Evolutionary conservation across 2,888 invertebrate species (phyloP), one percentile per base, ranked within the genome.

Genomic region (Anthophora plumipes): DNA sequence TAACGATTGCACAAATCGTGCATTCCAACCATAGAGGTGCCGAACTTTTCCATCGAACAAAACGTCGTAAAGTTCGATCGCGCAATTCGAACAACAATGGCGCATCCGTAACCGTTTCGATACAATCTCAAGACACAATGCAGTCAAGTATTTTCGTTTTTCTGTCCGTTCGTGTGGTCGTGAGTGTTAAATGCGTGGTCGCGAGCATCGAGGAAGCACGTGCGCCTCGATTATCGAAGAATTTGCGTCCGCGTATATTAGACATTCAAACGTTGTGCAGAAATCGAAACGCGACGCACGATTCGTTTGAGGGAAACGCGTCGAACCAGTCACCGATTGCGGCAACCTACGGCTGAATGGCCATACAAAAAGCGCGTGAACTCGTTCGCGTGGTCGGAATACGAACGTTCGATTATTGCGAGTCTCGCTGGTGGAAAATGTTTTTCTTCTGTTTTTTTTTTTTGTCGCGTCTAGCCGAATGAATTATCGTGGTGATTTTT

Each of bases 331-430:
- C 37, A 14, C 37, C 46, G 75, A 74, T 77, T 67, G 77, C 77
- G n/a, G 55, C 77, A 77, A 75, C 55, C 25, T 14, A 55, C n/a
- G 39, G 41, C 48, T 55, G 77, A 74, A 60, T 61, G 67, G 25
- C 31, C 74, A 54, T 61, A 67, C 61, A 74, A 77, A 77, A 74
- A 75, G 48, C 75, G 74, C 67, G 61, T 75, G 60, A 68, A 74
- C 75, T 31, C 60, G 77, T 54, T 74, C 52, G 20, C 54, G 74
- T 74, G 77, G 59, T n/a, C 67, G 60, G 74, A 54, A 67, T 77
- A 74, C 67, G 64, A 66, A 50, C 54, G 64, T 37, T 20, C 41
- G 22, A 54, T 54, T 52, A 73, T 54, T 20, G 54, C 61, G 39
- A 37, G 46, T 9, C 60, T 22, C 20, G 31, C 11, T 31, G 6